phyloP scores from a whole-genome alignment of 2,888 invertebrate species.

The Tachina fera region DNA sequence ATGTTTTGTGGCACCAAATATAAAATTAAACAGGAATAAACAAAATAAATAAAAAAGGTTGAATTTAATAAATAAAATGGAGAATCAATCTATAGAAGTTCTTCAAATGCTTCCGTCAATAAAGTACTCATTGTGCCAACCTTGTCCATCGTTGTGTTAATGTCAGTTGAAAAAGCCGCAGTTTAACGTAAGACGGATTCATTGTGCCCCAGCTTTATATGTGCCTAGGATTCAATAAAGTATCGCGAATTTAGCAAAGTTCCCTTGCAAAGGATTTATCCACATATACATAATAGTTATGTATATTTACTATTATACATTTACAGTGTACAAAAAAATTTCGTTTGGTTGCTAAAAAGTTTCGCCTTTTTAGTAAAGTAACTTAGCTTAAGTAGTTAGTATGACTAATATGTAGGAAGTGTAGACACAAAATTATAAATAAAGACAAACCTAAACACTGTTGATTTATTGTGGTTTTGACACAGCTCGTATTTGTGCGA shows the following conservation, averaged over 20 bases:
- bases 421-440: slow-evolving; percentile 61
- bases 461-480: slow-evolving; percentile 81
- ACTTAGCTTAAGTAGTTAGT: slow-evolving; percentile 74
- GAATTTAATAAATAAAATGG: too few species aligned
- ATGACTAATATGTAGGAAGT: slow-evolving; percentile 39
- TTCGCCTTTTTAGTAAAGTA: slow-evolving; percentile 28
- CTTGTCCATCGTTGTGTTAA: too few species aligned
- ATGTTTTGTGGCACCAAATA: too few species aligned
- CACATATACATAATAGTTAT: slow-evolving; percentile 19
- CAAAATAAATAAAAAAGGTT: too few species aligned
- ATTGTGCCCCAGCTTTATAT: too few species aligned
- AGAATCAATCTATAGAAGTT: too few species aligned
- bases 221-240: background rate
- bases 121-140: too few species aligned
- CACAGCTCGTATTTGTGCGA: slow-evolving; percentile 80
- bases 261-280: slow-evolving; percentile 28
- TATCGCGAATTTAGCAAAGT: slow-evolving; percentile 31
- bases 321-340: slow-evolving; percentile 78
- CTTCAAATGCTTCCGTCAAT: too few species aligned
- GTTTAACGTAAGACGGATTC: too few species aligned
- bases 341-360: slow-evolving; percentile 74
- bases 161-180: too few species aligned
- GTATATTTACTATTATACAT: slow-evolving; percentile 46
- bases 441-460: slow-evolving; percentile 83
- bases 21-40: too few species aligned